These are phyloP conservation scores for Odocoileus virginianus DNA, from an alignment of 2,113 vertebrate genomes.

Conservation along the genomic window DNA sequence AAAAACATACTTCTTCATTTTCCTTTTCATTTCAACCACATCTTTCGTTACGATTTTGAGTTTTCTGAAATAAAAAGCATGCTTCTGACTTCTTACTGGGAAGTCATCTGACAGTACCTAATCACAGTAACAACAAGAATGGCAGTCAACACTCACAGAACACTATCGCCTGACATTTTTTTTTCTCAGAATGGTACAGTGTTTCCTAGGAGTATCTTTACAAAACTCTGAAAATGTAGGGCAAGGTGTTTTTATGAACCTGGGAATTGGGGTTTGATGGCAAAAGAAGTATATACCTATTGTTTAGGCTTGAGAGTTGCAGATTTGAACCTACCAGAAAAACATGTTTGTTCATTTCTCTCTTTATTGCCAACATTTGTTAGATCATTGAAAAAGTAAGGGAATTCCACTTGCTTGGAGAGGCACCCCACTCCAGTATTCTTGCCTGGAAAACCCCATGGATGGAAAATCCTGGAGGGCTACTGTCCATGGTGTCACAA, in stretches of 20 bases:
- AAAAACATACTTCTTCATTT: not conserved
- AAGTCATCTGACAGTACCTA: not conserved
- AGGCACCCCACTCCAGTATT: not conserved
- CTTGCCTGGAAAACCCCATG: not conserved
- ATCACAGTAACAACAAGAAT: not conserved
- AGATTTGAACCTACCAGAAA: not conserved
- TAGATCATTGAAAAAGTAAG: not conserved
- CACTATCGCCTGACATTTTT: not conserved
- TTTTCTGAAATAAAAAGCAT: not conserved
- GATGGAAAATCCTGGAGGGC: not conserved
- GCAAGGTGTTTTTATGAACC: not conserved
- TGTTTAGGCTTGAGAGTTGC: not conserved
- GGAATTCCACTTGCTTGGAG: not conserved
- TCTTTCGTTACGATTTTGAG: not conserved
- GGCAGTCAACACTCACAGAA: not conserved
- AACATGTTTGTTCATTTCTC: not conserved
- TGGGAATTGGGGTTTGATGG: not conserved
- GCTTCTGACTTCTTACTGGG: not conserved
- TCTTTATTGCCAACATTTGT: not conserved
- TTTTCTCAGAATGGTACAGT: not conserved
- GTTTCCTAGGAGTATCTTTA: not conserved
- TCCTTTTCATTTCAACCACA: not conserved
- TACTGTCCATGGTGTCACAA: not conserved
- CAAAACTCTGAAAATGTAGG: not conserved
- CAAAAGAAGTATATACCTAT: not conserved